Conservation (phyloP, 1,140 invertebrate species). For the Nephila pilipes region DNA sequence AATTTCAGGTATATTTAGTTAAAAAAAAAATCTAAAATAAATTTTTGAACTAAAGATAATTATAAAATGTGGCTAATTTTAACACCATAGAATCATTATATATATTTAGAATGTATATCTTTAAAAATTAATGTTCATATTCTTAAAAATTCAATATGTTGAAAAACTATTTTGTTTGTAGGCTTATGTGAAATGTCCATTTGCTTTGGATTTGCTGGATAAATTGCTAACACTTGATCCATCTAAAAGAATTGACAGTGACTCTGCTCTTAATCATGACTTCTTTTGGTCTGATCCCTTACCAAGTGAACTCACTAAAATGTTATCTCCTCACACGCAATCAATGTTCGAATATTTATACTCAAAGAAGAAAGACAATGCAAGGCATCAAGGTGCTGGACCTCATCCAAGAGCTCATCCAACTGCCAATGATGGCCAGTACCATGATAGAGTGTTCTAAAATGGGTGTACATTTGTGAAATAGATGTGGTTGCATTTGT, state of each 20-base stretch:
- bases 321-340: slow-evolving; percentile 95
- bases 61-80: neutral
- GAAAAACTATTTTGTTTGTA: neutral
- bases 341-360: slow-evolving; percentile 98
- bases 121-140: neutral
- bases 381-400: slow-evolving; percentile 76
- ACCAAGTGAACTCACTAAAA: slow-evolving; percentile 94
- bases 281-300: slow-evolving; percentile 99
- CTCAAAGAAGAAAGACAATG: slow-evolving; percentile 82
- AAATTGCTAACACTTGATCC: slow-evolving; percentile 96
- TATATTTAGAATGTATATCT: neutral
- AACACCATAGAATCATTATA: neutral
- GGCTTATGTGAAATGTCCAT: slow-evolving; percentile 94
- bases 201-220: slow-evolving; percentile 96
- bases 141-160: neutral
- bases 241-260: slow-evolving; percentile 93
- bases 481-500: neutral
- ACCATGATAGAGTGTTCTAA: slow-evolving; percentile 90
- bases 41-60: neutral
- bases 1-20: no score
- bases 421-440: slow-evolving; percentile 85
- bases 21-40: neutral
- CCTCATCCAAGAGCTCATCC: slow-evolving; percentile 79
- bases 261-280: slow-evolving; percentile 97
- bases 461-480: neutral